Evolutionary conservation across 2,888 invertebrate genomes (phyloP), one percentile per base, ranked within the genome.

Genomic region (Drosophila imparisetae): DNA sequence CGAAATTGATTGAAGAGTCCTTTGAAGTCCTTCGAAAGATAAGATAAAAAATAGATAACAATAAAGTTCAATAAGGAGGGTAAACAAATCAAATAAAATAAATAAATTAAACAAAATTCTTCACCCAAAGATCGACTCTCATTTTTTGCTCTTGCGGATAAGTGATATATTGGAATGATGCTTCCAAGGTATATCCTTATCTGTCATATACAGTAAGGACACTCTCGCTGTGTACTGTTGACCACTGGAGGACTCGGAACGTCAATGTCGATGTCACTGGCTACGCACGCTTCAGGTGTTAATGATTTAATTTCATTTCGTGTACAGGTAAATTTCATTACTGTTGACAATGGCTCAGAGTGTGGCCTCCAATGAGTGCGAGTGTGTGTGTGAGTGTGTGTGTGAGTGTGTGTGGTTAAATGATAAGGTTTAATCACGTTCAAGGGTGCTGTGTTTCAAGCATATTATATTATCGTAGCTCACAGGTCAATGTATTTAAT

Each of bases 271-370:
- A 45, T 75, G 78, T 34, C 65, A 59, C 34, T 57, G 72, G 60
- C 80, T 80, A 49, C 63, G 48, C 73, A 80, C 83, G 90, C 89
- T 90, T 80, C 85, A 90, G 90, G 85, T 86, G 85, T 86, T 90
- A 86, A 90, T 86, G 90, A 86, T 86, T 90, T 86, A 90, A 86
- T 86, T 86, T 86, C 78, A 70, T 90, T 90, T 86, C 89, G 71
- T 80, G 89, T 80, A 72, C 74, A 90, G 75, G 89, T 86, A 90
- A 86, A 86, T 86, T 86, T 90, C 85, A 86, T 86, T 86, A 86
- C 75, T 81, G 86, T 86, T 83, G 90, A 90, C 90, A 86, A 86
- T 90, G 86, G 73, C 72, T 63, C 70, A 71, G 42, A 57, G 42
- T 36, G 50, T 53, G 42, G 40, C 1, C 40, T 11, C n/a, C 21